Conservation (phyloP, 2,113 vertebrate genomes). For the Glaucomys volans region DNA sequence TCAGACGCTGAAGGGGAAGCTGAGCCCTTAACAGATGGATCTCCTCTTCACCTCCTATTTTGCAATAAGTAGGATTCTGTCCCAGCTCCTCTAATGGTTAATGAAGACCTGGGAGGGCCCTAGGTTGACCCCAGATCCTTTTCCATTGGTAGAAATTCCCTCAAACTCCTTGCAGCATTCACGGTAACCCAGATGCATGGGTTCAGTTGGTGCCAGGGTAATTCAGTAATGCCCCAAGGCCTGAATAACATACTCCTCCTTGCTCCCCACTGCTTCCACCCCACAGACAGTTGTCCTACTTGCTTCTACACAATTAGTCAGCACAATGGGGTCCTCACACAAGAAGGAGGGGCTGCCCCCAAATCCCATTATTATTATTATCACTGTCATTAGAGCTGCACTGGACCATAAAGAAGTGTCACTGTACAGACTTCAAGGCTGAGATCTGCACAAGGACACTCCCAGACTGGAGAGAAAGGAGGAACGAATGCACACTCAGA, state of each 20-base stretch:
- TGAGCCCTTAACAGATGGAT: neutral
- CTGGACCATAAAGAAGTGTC: slow-evolving; percentile 54
- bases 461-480: neutral
- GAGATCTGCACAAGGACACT: neutral
- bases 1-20: too few relatives aligned
- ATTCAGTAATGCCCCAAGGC: slow-evolving; percentile 17
- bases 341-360: slow-evolving; percentile 24
- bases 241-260: neutral
- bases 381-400: slow-evolving; percentile 38
- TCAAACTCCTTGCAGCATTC: neutral
- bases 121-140: neutral
- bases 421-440: neutral
- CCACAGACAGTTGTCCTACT: slow-evolving; percentile 73
- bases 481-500: rapidly evolving
- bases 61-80: neutral
- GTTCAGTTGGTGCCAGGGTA: neutral
- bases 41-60: slow-evolving; percentile 1
- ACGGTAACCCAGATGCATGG: neutral
- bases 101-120: neutral
- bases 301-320: slow-evolving; percentile 65
- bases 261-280: slow-evolving; percentile 52
- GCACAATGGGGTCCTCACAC: slow-evolving; percentile 69
- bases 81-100: neutral
- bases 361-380: slow-evolving; percentile 56
- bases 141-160: neutral